These are phyloP conservation scores for Tenodera sinensis DNA, from an alignment of 2,888 invertebrate species.

Conservation along the genomic window DNA sequence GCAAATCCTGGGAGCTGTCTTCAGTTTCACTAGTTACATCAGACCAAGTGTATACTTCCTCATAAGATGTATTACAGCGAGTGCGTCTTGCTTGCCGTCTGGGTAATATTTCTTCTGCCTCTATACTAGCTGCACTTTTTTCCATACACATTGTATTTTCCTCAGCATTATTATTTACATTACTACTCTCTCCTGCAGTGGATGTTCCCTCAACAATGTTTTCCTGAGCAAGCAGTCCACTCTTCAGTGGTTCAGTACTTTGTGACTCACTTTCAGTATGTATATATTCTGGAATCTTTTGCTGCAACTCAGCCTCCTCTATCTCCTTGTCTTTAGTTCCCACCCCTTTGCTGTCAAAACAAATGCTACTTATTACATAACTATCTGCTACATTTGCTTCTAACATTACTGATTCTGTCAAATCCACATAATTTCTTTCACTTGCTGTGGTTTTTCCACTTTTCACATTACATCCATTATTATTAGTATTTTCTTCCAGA, in stretches of 20 bases:
- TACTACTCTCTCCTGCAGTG: no score
- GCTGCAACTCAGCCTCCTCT: not conserved
- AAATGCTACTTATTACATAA: not conserved
- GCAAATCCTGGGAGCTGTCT: conserved; percentile 18
- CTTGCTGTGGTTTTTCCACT: not conserved
- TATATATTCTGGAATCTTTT: not conserved
- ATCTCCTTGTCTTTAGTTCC: not conserved
- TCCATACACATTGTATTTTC: not conserved
- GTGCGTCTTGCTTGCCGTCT: conserved; percentile 19
- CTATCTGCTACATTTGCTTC: not conserved
- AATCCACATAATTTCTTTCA: not conserved
- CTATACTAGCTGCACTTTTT: not conserved
- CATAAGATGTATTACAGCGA: conserved; percentile 30
- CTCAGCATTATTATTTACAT: not conserved
- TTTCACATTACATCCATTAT: not conserved
- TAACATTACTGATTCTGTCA: not conserved
- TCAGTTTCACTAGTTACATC: conserved; percentile 30
- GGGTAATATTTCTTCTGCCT: not conserved
- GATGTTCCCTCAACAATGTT: not conserved
- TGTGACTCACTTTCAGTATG: not conserved
- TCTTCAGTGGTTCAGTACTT: not conserved
- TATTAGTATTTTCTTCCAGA: not conserved
- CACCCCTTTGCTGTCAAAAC: not conserved
- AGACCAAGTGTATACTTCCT: conserved; percentile 29
- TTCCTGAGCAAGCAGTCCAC: not conserved